Base-by-base conservation (phyloP, 2,888 invertebrate genomes). In the Thyatira batis region DNA sequence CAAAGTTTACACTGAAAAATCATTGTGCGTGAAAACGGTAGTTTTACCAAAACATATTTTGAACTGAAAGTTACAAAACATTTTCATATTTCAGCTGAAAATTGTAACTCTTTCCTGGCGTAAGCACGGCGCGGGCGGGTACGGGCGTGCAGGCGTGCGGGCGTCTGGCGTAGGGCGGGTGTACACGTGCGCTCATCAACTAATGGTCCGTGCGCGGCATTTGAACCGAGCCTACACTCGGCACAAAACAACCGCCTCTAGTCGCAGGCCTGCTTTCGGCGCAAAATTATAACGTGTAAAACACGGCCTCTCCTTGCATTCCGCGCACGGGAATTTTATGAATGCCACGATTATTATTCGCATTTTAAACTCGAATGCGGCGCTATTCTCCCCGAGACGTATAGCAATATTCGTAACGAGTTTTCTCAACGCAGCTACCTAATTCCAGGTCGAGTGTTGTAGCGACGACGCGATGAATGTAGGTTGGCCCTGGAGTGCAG, bases 201-300 rank as follows among this genome's bases (percentile, higher is more conserved):
- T 92, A 92, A 92, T 92, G 92, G 92, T 87, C 92, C 92, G 89
- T 92, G 85, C 90, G 88, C 90, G 89, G 89, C 90, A 90, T 90
- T 89, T 91, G 92, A 92, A 91, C 91, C 86, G 87, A 87, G 87
- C 86, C 90, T 89, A 88, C 88, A 85, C 88, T 86, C 87, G 69
- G 78, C 78, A 87, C 83, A 87, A 87, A 89, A 87, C 87, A 87
- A 80, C 82, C 80, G 81, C 83, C 80, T 80, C 78, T 78, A 81
- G 79, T 80, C 81, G 78, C 78, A 80, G 81, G 80, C 82, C 84
- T 78, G 91, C 90, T 90, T 89, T 89, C 85, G 87, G 89, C 86
- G 78, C 82, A 87, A 90, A 92, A 90, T 91, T 90, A 91, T 91
- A 89, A 91, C 89, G 90, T 90, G 90, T 90, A 90, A 90, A 91